Evolutionary conservation across 2,888 invertebrate species (phyloP).

Genomic region (Oligia fasciuncula): DNA sequence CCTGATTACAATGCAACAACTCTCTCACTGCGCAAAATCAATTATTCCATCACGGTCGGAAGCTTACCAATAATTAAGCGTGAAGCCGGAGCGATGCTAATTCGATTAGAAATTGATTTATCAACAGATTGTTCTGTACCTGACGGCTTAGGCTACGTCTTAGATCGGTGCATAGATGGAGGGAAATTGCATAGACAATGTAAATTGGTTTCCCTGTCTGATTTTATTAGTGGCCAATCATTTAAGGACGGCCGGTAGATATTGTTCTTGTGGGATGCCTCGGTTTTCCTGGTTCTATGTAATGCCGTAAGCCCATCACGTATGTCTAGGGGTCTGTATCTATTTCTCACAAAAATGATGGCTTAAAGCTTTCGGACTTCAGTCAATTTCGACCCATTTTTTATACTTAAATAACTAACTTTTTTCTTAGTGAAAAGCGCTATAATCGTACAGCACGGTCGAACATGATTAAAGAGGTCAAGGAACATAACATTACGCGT

Average conservation of each 20-base stretch:
- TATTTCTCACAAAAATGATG: neutral
- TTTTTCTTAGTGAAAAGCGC: neutral
- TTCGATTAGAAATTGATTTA: conserved; percentile 46
- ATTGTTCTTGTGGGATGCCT: neutral
- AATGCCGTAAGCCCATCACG: neutral
- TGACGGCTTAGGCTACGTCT: conserved; percentile 23
- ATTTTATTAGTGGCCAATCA: conserved; percentile 13
- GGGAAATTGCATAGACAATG: conserved; percentile 8
- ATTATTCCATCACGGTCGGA: neutral
- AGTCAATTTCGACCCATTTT: too few relatives aligned
- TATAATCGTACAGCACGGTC: neutral
- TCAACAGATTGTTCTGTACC: conserved; percentile 12
- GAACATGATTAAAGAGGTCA: neutral
- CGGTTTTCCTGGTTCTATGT: neutral
- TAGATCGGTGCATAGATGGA: neutral
- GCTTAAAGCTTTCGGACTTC: neutral
- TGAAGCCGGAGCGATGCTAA: conserved; percentile 28
- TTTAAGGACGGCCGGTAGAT: neutral
- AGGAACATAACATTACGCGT: neutral
- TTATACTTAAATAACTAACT: neutral
- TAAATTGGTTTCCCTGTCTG: conserved; percentile 3
- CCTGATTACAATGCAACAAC: neutral
- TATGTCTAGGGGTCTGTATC: neutral
- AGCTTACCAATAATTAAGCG: conserved; percentile 23
- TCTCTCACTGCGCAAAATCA: neutral